phyloP scores from a whole-genome alignment of 2,113 vertebrate genomes.

The Lagopus muta region DNA sequence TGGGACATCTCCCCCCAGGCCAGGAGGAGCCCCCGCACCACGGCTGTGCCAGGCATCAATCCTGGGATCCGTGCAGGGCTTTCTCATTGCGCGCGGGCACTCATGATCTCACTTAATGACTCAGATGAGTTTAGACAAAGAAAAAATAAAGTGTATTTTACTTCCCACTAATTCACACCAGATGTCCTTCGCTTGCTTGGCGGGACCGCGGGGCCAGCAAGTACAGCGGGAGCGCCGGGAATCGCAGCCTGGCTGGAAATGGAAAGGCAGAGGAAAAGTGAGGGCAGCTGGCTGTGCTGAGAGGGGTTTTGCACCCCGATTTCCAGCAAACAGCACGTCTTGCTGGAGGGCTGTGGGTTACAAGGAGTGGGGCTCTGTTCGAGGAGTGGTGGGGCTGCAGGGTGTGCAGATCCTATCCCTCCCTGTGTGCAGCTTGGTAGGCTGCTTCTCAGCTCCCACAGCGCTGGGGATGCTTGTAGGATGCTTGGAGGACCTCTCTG shows the following conservation, averaged over 20 bases:
- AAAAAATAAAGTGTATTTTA: constrained; percentile 68
- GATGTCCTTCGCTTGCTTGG: constrained; percentile 61
- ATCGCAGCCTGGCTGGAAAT: constrained; percentile 36
- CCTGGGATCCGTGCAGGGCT: background rate
- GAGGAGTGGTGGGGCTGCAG: background rate
- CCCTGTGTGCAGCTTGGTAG: background rate
- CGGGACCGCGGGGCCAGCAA: background rate
- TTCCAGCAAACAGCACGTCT: background rate
- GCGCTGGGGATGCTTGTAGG: background rate
- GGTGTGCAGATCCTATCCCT: background rate
- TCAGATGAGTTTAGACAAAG: constrained; percentile 61
- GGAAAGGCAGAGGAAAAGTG: constrained; percentile 36
- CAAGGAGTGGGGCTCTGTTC: background rate
- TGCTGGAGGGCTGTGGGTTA: background rate
- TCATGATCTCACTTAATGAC: constrained; percentile 71
- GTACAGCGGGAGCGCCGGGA: constrained; percentile 57
- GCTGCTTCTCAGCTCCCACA: background rate
- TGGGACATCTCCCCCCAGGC: background rate
- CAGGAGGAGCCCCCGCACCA: background rate
- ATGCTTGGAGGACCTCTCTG: too few relatives aligned
- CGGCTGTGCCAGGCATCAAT: background rate
- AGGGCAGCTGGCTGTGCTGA: background rate
- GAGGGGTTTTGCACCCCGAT: background rate
- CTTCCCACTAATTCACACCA: constrained; percentile 67
- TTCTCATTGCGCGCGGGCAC: constrained; percentile 14